A percentile compares a stretch with the other conserved stretches of the same genome.
phyloP scores from a whole-genome alignment of 2,113 vertebrate genomes.

The Bombycilla garrulus region DNA sequence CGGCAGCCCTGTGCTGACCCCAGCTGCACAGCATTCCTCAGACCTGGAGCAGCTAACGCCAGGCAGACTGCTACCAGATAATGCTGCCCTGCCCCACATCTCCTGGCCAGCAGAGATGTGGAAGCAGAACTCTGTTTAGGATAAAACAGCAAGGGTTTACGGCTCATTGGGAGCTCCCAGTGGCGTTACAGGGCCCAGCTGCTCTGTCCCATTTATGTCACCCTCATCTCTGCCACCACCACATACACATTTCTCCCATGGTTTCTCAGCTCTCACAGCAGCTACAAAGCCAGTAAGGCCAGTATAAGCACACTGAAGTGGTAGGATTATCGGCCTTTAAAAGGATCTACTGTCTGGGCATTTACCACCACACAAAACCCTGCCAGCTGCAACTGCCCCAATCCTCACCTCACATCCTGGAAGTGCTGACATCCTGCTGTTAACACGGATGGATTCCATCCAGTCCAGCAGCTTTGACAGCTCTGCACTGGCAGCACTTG shows the following conservation, averaged over 20 bases:
- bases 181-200: background rate
- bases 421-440: background rate
- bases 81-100: background rate
- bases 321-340: background rate
- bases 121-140: background rate
- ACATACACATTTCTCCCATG: background rate
- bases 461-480: background rate
- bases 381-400: background rate
- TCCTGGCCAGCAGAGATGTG: accelerated
- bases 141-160: background rate
- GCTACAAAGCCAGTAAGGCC: background rate
- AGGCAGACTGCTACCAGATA: background rate
- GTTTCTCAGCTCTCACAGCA: background rate
- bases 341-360: background rate
- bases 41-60: background rate
- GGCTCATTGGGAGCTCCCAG: background rate
- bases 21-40: accelerated
- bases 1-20: background rate
- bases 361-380: background rate
- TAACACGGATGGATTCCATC: background rate
- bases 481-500: background rate
- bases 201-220: background rate
- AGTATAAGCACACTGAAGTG: background rate
- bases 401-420: background rate
- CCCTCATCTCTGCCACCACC: background rate